Percentiles rank a stretch among this genome's conserved stretches.
phyloP scores from a whole-genome alignment of 2,113 vertebrate genomes.

The Numenius arquata region DNA sequence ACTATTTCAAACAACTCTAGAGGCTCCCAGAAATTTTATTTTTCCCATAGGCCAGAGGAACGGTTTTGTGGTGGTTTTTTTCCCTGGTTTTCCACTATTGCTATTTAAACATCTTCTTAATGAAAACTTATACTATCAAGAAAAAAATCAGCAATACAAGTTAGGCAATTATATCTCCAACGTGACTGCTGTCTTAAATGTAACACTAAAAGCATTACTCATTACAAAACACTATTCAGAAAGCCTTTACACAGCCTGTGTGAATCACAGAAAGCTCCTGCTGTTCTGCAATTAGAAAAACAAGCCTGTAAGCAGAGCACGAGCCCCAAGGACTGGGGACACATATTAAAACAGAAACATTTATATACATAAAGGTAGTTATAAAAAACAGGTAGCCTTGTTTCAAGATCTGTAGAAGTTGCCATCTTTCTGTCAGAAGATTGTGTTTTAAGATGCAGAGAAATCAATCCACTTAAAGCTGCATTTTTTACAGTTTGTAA shows the following conservation, averaged over 20 bases:
- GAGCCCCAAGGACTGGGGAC: background rate
- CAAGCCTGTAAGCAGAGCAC: background rate
- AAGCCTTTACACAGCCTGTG: background rate
- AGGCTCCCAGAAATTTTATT: background rate
- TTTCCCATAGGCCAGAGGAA: background rate
- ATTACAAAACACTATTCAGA: background rate
- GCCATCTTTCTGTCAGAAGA: background rate
- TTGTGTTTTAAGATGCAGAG: background rate
- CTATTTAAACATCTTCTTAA: background rate
- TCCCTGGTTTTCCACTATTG: background rate
- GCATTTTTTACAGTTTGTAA: background rate
- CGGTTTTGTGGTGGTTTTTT: fast-evolving
- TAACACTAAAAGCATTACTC: background rate
- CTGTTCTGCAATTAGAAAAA: background rate
- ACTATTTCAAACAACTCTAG: background rate
- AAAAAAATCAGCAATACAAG: background rate
- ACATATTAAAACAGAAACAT: background rate
- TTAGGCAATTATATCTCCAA: background rate
- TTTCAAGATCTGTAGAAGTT: background rate
- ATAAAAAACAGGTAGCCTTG: background rate
- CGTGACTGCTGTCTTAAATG: background rate
- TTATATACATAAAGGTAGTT: background rate
- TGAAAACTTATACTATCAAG: background rate
- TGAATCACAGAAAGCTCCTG: background rate
- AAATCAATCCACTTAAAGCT: background rate